These are phyloP conservation scores for Notolepis coatsorum DNA, from an alignment of 2,797 vertebrate genomes.

Conservation along the genomic window DNA sequence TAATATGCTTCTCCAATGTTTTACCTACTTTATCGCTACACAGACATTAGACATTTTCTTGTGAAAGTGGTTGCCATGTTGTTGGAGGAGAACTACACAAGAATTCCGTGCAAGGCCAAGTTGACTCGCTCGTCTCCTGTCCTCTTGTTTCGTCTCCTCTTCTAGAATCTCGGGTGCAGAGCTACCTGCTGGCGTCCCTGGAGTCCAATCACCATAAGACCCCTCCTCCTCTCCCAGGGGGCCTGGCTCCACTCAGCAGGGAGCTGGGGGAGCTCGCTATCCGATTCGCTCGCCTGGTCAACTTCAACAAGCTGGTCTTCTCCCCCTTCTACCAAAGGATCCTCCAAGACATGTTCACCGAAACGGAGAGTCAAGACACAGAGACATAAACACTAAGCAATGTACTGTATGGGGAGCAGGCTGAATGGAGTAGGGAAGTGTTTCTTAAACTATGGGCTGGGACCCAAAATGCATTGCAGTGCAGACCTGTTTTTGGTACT, in stretches of 20 bases:
- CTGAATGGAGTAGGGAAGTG: background rate
- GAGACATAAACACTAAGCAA: slow-evolving; percentile 39
- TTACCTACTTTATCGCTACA: too few relatives aligned
- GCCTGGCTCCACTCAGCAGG: slow-evolving; percentile 87
- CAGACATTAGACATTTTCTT: too few relatives aligned
- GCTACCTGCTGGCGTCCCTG: slow-evolving; percentile 88
- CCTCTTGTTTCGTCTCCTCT: slow-evolving; percentile 11
- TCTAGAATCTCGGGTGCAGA: slow-evolving; percentile 90
- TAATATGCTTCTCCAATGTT: too few relatives aligned
- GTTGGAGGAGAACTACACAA: too few relatives aligned
- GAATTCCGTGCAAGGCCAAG: too few relatives aligned
- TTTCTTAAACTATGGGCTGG: too few relatives aligned
- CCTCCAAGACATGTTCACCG: slow-evolving; percentile 82
- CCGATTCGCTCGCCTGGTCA: slow-evolving; percentile 90
- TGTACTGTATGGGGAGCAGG: background rate
- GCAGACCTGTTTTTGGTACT: too few relatives aligned
- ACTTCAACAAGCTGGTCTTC: slow-evolving; percentile 97
- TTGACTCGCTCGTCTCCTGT: too few relatives aligned
- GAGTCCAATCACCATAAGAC: slow-evolving; percentile 84
- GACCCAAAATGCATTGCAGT: too few relatives aligned
- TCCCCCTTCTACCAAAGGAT: slow-evolving; percentile 93
- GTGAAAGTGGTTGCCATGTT: too few relatives aligned
- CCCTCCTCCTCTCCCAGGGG: slow-evolving; percentile 85
- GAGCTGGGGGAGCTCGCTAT: slow-evolving; percentile 91
- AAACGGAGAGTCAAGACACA: slow-evolving; percentile 46